Conservation (phyloP, 1,140 invertebrate species). For the Aradophagus sp. region DNA sequence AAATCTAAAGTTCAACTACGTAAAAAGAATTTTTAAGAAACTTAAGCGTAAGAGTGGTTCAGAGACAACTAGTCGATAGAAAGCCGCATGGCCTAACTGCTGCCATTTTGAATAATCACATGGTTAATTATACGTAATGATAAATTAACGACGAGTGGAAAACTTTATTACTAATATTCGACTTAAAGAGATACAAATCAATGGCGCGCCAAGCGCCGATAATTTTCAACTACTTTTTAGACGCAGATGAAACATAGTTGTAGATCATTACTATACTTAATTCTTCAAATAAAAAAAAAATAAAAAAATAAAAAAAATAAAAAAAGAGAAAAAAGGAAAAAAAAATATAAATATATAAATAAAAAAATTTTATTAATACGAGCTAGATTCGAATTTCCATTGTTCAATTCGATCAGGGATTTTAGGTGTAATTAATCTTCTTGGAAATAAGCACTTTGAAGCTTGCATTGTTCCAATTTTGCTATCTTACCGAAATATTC, state of each 20-base stretch:
- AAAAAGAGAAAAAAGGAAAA: too few species aligned
- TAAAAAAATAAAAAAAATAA: too few species aligned
- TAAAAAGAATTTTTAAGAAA: slow-evolving; percentile 71
- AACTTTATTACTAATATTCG: slow-evolving; percentile 72
- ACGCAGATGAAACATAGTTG: slow-evolving; percentile 66
- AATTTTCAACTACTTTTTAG: slow-evolving; percentile 74
- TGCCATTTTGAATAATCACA: slow-evolving; percentile 73
- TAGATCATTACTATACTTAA: slow-evolving; percentile 64
- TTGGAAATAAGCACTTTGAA: slow-evolving; percentile 42
- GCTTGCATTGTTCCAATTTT: slow-evolving; percentile 6
- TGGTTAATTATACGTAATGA: slow-evolving; percentile 68
- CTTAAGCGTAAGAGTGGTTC: slow-evolving; percentile 70
- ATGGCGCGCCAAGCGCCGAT: slow-evolving; percentile 54
- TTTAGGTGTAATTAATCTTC: slow-evolving; percentile 41
- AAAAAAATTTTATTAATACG: slow-evolving; percentile 61
- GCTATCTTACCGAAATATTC: too few species aligned
- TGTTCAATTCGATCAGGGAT: slow-evolving; percentile 60
- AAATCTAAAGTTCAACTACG: slow-evolving; percentile 69
- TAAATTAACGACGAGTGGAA: slow-evolving; percentile 38
- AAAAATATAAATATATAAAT: too few species aligned
- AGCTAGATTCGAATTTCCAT: slow-evolving; percentile 68
- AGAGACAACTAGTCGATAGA: slow-evolving; percentile 72
- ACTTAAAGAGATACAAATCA: slow-evolving; percentile 63
- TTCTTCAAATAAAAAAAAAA: slow-evolving; percentile 65
- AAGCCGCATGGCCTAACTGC: slow-evolving; percentile 75